Base-by-base conservation (phyloP, 2,888 invertebrate species). In the Eulithis testata region DNA sequence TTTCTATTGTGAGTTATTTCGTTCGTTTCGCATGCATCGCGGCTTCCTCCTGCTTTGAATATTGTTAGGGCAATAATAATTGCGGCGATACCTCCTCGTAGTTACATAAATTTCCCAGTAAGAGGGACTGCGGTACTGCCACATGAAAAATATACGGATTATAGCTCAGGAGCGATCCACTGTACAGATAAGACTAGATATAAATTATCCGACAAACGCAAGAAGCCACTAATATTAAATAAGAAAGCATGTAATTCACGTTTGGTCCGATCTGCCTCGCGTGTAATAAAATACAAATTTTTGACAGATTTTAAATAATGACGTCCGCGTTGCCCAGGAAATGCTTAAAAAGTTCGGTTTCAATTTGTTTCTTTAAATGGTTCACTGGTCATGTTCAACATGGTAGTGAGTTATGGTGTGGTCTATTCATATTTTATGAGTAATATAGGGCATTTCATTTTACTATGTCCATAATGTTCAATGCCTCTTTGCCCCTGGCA, bases 271-370 rank as follows among this genome's bases (percentile, higher is more conserved):
- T 90, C 82, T 87, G 77, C 85, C 85, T 81, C 78, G 74, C 79
- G 81, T 80, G 86, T 82, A 88, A 91, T 92, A 92, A 91, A 92
- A 88, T 92, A 92, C 84, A 90, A 81, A 83, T 84, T 63, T 92
- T 89, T 92, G 93, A 92, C 93, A 93, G 89, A 87, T 89, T 87
- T 90, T 89, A 90, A 93, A 92, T 92, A 91, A 92, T 90, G 87
- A 91, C 91, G 84, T 90, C 90, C 90, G 90, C 78, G 82, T 79
- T 82, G 81, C 80, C 83, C 87, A 89, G 92, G 90, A 90, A 91
- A 88, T 85, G 85, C 87, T 88, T 90, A 88, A 90, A 90, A 90
- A 90, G 87, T 88, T 87, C 81, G 79, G 82, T 81, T 80, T 66
- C 79, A 76, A 82, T 81, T 76, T 81, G 80, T 76, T 80, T 77